phyloP scores from a whole-genome alignment of 2,797 vertebrate species.

The Saxicola maurus region DNA sequence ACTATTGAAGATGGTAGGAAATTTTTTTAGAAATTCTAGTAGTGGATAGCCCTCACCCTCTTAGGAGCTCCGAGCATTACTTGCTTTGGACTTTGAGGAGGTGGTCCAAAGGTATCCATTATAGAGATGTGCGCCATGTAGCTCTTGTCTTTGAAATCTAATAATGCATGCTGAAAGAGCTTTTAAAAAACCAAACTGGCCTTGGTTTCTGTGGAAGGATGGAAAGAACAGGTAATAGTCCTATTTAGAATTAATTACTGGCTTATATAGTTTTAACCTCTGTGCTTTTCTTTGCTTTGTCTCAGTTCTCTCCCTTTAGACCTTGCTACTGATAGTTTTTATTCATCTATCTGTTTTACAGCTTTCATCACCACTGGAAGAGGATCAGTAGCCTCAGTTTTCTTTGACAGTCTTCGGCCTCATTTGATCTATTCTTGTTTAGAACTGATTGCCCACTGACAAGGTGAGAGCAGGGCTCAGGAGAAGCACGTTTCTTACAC shows the following conservation, averaged over 20 bases:
- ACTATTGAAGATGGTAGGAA: not conserved
- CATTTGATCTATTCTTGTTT: not conserved
- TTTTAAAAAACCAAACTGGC: not conserved
- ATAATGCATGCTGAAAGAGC: not conserved
- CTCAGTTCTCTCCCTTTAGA: not conserved
- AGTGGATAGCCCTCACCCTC: not conserved
- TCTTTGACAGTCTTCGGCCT: not conserved
- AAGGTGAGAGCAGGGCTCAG: not conserved
- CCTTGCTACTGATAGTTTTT: not conserved
- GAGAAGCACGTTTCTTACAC: not conserved
- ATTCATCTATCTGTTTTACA: not conserved
- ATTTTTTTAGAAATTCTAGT: not conserved
- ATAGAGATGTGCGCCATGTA: not conserved
- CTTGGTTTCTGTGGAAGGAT: not conserved
- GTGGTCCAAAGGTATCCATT: not conserved
- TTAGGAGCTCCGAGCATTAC: not conserved
- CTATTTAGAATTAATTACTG: not conserved
- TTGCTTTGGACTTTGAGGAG: not conserved
- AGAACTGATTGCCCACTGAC: not conserved
- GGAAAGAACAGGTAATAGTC: not conserved
- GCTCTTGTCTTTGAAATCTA: not conserved
- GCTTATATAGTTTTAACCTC: not conserved
- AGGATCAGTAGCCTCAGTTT: not conserved
- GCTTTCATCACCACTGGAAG: not conserved
- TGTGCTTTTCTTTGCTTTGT: not conserved